Conservation (phyloP, 1,140 invertebrate genomes). For the Coptotermes formosanus region DNA sequence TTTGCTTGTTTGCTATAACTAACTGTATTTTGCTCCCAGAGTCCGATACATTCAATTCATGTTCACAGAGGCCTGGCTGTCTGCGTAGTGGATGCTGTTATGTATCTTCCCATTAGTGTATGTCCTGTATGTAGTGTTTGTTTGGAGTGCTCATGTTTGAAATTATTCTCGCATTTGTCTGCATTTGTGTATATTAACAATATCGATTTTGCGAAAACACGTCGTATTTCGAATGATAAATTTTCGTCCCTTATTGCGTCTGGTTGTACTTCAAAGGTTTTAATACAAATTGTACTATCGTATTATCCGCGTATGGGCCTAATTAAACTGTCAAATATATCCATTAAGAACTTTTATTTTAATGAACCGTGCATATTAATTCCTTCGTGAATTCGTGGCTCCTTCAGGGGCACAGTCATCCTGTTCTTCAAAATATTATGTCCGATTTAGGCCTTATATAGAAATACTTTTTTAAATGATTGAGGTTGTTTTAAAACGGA, state of each 20-base stretch:
- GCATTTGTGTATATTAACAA: not conserved
- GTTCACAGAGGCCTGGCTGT: not conserved
- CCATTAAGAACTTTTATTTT: too few relatives aligned
- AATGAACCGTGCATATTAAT: too few relatives aligned
- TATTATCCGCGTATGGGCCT: too few relatives aligned
- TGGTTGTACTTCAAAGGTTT: too few relatives aligned
- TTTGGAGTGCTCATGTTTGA: not conserved
- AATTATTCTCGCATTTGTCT: not conserved
- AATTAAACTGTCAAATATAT: too few relatives aligned
- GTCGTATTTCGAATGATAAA: not conserved
- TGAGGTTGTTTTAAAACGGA: too few relatives aligned
- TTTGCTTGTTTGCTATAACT: conserved; percentile 12
- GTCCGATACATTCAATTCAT: not conserved
- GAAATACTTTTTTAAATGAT: too few relatives aligned
- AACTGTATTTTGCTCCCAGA: not conserved
- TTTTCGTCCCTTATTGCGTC: not conserved
- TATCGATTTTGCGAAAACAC: not conserved
- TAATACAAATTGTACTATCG: too few relatives aligned
- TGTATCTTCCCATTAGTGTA: not conserved
- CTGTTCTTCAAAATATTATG: too few relatives aligned
- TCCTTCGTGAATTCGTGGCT: too few relatives aligned
- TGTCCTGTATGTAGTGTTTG: not conserved
- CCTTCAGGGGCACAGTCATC: too few relatives aligned
- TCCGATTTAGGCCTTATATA: too few relatives aligned
- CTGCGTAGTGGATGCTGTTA: not conserved